These are phyloP conservation scores for Mugil cephalus DNA, from an alignment of 2,113 vertebrate species.

Conservation along the genomic window DNA sequence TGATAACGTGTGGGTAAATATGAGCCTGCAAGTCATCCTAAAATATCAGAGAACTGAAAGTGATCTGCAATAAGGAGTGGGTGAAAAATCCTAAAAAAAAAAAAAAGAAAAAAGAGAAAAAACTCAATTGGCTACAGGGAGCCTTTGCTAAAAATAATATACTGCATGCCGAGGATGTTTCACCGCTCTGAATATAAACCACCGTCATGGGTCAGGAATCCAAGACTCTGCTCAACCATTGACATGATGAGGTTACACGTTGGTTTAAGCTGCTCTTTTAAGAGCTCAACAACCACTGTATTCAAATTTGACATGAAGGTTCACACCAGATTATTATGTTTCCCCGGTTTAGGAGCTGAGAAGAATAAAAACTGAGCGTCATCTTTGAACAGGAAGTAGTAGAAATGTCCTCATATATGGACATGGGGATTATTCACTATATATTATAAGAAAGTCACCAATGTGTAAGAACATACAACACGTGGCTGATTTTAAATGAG, in stretches of 20 bases:
- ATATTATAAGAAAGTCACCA: too few relatives aligned
- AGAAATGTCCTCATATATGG: too few relatives aligned
- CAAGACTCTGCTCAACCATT: too few relatives aligned
- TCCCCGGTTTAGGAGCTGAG: too few relatives aligned
- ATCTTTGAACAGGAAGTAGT: too few relatives aligned
- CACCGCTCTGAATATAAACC: conserved; percentile 1
- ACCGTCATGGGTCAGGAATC: background rate
- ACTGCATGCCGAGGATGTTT: background rate
- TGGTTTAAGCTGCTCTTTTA: background rate
- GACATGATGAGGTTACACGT: background rate
- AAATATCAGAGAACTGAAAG: conserved; percentile 11
- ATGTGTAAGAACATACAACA: too few relatives aligned
- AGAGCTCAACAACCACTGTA: background rate
- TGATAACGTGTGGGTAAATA: conserved; percentile 14
- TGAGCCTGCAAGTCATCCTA: background rate
- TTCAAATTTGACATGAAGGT: background rate
- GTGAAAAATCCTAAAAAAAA: background rate
- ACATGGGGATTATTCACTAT: too few relatives aligned
- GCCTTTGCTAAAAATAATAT: background rate
- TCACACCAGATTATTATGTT: too few relatives aligned
- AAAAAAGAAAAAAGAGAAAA: background rate
- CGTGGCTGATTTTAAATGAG: too few relatives aligned
- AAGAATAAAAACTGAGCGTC: too few relatives aligned
- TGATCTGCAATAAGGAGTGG: background rate
- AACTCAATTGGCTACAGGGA: background rate